Base-by-base conservation (phyloP, 2,113 vertebrate genomes). In the Peromyscus polionotus region DNA sequence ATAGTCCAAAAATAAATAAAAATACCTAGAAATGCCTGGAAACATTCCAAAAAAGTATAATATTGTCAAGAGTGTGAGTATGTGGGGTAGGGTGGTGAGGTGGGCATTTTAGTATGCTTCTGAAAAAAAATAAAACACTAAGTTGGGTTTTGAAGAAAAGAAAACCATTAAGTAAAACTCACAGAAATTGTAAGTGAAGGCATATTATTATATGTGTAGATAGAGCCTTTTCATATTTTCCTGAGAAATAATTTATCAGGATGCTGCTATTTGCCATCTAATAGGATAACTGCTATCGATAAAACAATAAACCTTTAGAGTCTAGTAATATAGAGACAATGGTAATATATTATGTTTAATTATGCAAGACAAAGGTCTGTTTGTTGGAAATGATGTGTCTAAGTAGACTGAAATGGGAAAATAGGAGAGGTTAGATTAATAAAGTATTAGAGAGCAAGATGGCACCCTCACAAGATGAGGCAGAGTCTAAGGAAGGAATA, bases 161-260 rank as follows among this genome's bases (percentile, higher is more conserved):
- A 39, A 42, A 45, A 65, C 5, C n/a, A 65, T 65, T 28, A 72
- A 45, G 26, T 16, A 70, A 92, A 93, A 54, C 33, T 65, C 61
- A 42, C 28, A 28, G 57, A 19, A 86, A 67, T 70, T 22, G 2
- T 75, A 86, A 86, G 39, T 45, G 26, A 93, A 90, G 28, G 12
- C 16, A 75, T 45, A 81, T 39, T 2, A 28, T n/a, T 22, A 57
- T 39, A 13, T 14, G 45, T 28, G 67, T 19, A 90, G 22, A 45
- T 70, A 86, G 12, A 93, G 45, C 16, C 5, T 94, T 94, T 81
- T 70, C 67, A 48, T 63, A 88, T 68, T 94, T 94, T 92, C 22
- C 42, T 13, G 75, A 75, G 93, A 83, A 83, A 45, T 70, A 68
- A 63, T 88, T 65, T 85, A 90, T 51, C 20, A 39, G 39, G 24